These are phyloP conservation scores for Drosophila ananassae DNA, from an alignment of 1,140 invertebrate species.

Conservation along the genomic window DNA sequence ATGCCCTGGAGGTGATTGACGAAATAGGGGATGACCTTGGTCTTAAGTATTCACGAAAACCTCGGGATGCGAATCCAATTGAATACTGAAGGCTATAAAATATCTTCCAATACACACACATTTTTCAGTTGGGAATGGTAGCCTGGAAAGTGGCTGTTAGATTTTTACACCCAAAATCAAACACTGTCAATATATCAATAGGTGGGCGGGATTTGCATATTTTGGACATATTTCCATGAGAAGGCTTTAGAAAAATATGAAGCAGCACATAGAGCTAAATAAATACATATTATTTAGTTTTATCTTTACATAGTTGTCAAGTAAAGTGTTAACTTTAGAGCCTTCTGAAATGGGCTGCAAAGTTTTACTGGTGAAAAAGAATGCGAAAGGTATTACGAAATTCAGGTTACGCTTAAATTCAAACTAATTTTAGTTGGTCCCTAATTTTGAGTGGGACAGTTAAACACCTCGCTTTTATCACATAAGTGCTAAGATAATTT, in stretches of 20 bases:
- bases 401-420: constrained; percentile 35
- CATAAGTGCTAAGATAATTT: constrained; percentile 25
- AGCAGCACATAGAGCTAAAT: constrained; percentile 29
- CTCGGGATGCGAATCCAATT: constrained; percentile 86
- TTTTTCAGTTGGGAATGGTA: constrained; percentile 14
- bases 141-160: background rate
- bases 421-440: constrained; percentile 27
- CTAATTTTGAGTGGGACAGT: constrained; percentile 16
- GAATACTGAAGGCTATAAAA: constrained; percentile 84
- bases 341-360: constrained; percentile 25
- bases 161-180: constrained; percentile 22
- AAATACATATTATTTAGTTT: constrained; percentile 49
- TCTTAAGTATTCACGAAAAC: constrained; percentile 89
- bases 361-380: background rate
- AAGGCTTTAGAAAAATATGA: constrained; percentile 1
- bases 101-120: background rate
- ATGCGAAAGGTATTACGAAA: constrained; percentile 23
- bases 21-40: constrained; percentile 89
- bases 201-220: background rate
- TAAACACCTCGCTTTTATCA: constrained; percentile 51
- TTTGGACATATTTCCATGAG: constrained; percentile 23
- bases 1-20: constrained; percentile 90
- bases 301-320: constrained; percentile 46
- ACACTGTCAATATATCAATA: constrained; percentile 17
- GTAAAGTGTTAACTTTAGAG: constrained; percentile 47